A percentile compares a stretch with the other conserved stretches of the same genome.
Evolutionary conservation across 2,113 vertebrate genomes (phyloP).

Genomic region (Heterochromis multidens): DNA sequence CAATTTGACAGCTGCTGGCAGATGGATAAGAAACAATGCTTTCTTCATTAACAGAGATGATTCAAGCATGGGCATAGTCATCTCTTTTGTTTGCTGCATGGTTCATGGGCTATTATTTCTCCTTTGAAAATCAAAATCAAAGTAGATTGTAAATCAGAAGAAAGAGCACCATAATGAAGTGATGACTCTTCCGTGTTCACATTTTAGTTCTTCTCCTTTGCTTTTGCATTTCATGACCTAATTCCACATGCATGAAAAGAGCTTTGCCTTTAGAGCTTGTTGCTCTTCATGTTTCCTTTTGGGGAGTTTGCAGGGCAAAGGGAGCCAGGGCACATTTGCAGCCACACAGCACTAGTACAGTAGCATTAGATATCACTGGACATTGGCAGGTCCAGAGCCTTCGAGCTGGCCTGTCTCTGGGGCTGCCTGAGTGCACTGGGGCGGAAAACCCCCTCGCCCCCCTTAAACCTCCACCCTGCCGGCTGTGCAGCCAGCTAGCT

Average conservation of each 20-base stretch:
- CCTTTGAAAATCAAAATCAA: conserved; percentile 20
- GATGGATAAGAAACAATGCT: neutral
- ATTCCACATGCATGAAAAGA: conserved; percentile 59
- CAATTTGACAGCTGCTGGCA: conserved; percentile 3
- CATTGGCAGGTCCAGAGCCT: conserved; percentile 32
- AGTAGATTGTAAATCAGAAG: conserved; percentile 8
- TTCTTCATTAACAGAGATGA: conserved; percentile 40
- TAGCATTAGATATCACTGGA: conserved; percentile 25
- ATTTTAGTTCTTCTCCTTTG: conserved; percentile 43
- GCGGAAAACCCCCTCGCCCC: conserved; percentile 12
- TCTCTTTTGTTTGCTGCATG: conserved; percentile 18
- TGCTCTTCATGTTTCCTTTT: conserved; percentile 3
- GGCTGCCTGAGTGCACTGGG: conserved; percentile 32
- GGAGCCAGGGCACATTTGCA: neutral
- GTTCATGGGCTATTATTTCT: conserved; percentile 1
- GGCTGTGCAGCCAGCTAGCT: conserved; percentile 33
- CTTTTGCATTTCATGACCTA: conserved; percentile 44
- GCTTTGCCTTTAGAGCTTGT: conserved; percentile 18
- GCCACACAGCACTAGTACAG: neutral
- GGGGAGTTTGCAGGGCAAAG: neutral
- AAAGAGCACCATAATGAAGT: conserved; percentile 36
- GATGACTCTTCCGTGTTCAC: conserved; percentile 40
- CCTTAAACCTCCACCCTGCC: neutral
- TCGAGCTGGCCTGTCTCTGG: conserved; percentile 21
- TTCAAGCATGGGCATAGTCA: conserved; percentile 9